Evolutionary conservation across 2,113 vertebrate species (phyloP).

Genomic region (Dromiciops gliroides): DNA sequence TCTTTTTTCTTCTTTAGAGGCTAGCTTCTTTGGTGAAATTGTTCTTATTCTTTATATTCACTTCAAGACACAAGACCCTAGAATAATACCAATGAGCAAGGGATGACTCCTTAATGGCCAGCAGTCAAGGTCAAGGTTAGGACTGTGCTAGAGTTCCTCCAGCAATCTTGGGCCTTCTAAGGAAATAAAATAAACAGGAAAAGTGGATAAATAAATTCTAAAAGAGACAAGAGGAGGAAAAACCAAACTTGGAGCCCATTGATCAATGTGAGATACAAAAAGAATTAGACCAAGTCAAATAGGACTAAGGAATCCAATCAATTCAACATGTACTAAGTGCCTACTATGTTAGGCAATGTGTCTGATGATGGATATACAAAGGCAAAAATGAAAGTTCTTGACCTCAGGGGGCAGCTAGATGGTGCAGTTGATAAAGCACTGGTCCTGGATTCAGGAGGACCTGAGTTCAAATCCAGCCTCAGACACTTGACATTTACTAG

Average conservation of each 20-base stretch:
- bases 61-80: background rate
- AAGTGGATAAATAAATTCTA: background rate
- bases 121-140: background rate
- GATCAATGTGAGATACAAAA: background rate
- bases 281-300: background rate
- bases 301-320: background rate
- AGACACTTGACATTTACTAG: too few relatives aligned
- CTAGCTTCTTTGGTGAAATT: background rate
- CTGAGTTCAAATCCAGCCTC: too few relatives aligned
- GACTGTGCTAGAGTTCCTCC: background rate
- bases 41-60: conserved; percentile 24
- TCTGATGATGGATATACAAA: background rate
- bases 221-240: background rate
- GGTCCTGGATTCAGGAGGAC: too few relatives aligned
- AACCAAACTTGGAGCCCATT: background rate
- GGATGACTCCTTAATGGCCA: background rate
- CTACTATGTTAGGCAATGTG: background rate
- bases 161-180: background rate
- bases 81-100: background rate
- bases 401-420: too few relatives aligned
- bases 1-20: conserved; percentile 15
- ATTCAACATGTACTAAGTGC: background rate
- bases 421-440: too few relatives aligned
- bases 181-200: background rate
- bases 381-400: background rate